Base-by-base conservation (phyloP, 2,888 invertebrate species). In the Agrenia bidenticulata region DNA sequence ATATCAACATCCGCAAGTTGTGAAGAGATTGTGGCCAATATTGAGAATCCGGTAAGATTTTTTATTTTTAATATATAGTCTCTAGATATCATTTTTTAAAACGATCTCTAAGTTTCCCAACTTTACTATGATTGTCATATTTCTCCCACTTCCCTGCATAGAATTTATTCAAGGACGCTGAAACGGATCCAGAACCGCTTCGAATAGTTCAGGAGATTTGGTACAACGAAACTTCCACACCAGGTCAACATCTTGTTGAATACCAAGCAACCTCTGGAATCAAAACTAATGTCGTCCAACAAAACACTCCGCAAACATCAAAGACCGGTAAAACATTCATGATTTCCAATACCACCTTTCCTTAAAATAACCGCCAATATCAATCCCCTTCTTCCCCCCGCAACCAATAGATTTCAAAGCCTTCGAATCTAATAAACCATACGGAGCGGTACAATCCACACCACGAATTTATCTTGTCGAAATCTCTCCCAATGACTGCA, bases 201-300 rank as follows among this genome's bases (percentile, higher is more conserved):
- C 23, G 21, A 1, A 59, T 64, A 15, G 23, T n/a, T 17, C 64
- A 60, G 21, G 54, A 60, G 23, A 42, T 54, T 1, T 53, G 59
- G 60, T 64, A 64, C 55, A 64, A 64, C 27, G 64, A 64, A n/a
- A 64, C 59, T 5, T 41, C 54, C 21, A 24, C 24, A 32, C 17
- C 17, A 5, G 17, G 13, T 15, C n/a, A 21, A 50, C 4, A 27
- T 17, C 2, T 32, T 26, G n/a, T 19, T 19, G n/a, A 61, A 32
- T 19, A 24, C 4, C 32, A 50, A n/a, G 37, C 45, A 4, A 1
- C 37, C 27, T 9, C 51, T 19, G 9, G 55, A 15, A 9, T 17
- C 13, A 45, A n/a, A 21, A 39, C 4, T 2, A 24, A 45, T 5
- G 45, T 45, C 19, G 32, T 32, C 11, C 4, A 32, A n/a, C n/a